Evolutionary conservation across 1,140 invertebrate species (phyloP), one percentile per base, ranked within the genome.

Genomic region (Pseudobourletiella spinata): DNA sequence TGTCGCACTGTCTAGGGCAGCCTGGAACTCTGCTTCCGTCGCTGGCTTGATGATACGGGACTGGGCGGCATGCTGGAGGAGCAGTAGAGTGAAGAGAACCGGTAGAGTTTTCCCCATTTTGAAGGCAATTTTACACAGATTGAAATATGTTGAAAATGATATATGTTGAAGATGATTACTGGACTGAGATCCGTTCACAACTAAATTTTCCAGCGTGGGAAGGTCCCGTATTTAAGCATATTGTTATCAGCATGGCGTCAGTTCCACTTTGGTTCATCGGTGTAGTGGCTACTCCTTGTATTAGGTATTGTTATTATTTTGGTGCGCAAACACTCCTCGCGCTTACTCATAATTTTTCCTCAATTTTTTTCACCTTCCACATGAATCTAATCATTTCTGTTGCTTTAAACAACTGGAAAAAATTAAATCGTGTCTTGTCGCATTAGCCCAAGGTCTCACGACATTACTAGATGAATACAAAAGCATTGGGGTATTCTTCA

Each of bases 41-140:
- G 46, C 62, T 25, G 65, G 66, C 50, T 70, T 70, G 26, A 64
- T 64, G 18, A 69, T 59, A 39, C 16, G 11, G 3, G 15, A 26
- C 8, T 54, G 14, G 3, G 14, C 50, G 11, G 30, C 14, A 16
- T 54, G 14, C 46, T n/a, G 46, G 11, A 48, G 22, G 18, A 8
- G 46, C 46, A n/a, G 46, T 39, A 39, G 32, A 39, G 32, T n/a
- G 32, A 39, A 39, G n/a, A 11, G n/a, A 39, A 39, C 8, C 32
- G 32, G 32, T n/a, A 39, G n/a, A 39, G 32, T 11, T 39, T 11
- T 39, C n/a, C n/a, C n/a, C 32, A 39, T n/a, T n/a, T n/a, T n/a
- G n/a, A n/a, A n/a, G n/a, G n/a, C n/a, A n/a, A n/a, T n/a, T n/a
- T n/a, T n/a, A n/a, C n/a, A n/a, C n/a, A n/a, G n/a, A n/a, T n/a